phyloP scores from a whole-genome alignment of 2,113 vertebrate genomes.

The Mellivora capensis region DNA sequence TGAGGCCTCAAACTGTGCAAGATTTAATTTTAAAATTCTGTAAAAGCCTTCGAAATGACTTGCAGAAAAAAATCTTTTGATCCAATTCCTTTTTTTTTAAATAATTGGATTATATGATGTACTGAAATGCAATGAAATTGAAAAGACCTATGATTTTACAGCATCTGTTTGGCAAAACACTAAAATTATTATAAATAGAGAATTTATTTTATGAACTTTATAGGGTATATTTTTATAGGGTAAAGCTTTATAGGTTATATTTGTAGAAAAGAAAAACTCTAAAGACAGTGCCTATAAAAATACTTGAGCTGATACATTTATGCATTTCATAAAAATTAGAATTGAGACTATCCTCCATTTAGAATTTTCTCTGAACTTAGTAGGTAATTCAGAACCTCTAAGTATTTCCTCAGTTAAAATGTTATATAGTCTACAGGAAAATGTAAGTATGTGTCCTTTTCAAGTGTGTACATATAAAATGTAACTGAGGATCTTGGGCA shows the following conservation, averaged over 20 bases:
- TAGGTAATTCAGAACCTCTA: not conserved
- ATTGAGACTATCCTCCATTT: not conserved
- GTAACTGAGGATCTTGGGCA: not conserved
- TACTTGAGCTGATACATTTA: not conserved
- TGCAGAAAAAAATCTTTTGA: slow-evolving; percentile 56
- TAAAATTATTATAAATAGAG: slow-evolving; percentile 40
- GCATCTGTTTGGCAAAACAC: slow-evolving; percentile 59
- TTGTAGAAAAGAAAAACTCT: slow-evolving; percentile 22
- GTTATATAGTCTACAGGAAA: not conserved
- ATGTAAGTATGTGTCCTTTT: not conserved
- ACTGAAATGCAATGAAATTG: slow-evolving; percentile 56
- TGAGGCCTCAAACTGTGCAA: not conserved
- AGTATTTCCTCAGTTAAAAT: slow-evolving; percentile 14
- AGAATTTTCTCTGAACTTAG: not conserved
- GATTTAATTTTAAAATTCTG: slow-evolving; percentile 58
- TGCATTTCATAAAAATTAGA: slow-evolving; percentile 25
- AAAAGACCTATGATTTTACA: slow-evolving; percentile 45
- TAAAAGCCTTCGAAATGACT: slow-evolving; percentile 41
- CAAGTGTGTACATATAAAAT: not conserved
- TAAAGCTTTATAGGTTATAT: not conserved
- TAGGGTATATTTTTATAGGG: not conserved
- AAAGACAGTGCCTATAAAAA: slow-evolving; percentile 33
- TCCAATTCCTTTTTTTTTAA: slow-evolving; percentile 14
- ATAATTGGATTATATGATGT: slow-evolving; percentile 59
- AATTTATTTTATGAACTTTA: slow-evolving; percentile 49